Evolutionary conservation across 35 echinoderm and acorn worm species (phyloP).

Genomic region (Chiridota heheva): DNA sequence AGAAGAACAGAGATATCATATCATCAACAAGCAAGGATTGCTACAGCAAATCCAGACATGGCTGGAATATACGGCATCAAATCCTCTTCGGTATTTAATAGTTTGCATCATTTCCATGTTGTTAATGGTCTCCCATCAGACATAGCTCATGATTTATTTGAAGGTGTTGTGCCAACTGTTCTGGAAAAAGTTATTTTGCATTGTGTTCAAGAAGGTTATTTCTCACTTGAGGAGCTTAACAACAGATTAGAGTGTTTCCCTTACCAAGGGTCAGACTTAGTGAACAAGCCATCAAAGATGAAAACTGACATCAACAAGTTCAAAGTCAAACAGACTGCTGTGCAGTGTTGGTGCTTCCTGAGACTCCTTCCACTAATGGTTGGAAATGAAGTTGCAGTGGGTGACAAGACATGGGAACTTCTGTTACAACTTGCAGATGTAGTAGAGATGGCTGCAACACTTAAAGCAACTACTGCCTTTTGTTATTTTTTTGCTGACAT

Average conservation of each 20-base stretch:
- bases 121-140: conserved; percentile 52
- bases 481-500: conserved; percentile 25
- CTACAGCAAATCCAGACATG: conserved; percentile 9
- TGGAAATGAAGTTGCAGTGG: conserved; percentile 25
- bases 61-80: conserved; percentile 53
- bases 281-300: conserved; percentile 50
- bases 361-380: conserved; percentile 54
- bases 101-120: conserved; percentile 42
- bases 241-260: conserved; percentile 14
- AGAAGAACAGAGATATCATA: conserved; percentile 25
- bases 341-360: conserved; percentile 51
- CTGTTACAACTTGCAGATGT: conserved; percentile 32
- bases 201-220: conserved; percentile 43
- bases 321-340: conserved; percentile 46
- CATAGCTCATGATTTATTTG: conserved; percentile 59
- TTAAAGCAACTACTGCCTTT: neutral
- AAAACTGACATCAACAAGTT: conserved; percentile 29
- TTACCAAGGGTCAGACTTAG: conserved; percentile 11
- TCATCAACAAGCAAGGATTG: conserved; percentile 43
- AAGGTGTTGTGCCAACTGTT: conserved; percentile 52
- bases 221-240: conserved; percentile 34
- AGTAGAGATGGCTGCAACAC: conserved; percentile 17
- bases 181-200: conserved; percentile 40
- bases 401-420: conserved; percentile 10
- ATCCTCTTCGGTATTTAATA: conserved; percentile 9